Percentiles rank a stretch among this genome's conserved stretches.
phyloP scores from a whole-genome alignment of 2,888 invertebrate species.

The Plebejus melissa region DNA sequence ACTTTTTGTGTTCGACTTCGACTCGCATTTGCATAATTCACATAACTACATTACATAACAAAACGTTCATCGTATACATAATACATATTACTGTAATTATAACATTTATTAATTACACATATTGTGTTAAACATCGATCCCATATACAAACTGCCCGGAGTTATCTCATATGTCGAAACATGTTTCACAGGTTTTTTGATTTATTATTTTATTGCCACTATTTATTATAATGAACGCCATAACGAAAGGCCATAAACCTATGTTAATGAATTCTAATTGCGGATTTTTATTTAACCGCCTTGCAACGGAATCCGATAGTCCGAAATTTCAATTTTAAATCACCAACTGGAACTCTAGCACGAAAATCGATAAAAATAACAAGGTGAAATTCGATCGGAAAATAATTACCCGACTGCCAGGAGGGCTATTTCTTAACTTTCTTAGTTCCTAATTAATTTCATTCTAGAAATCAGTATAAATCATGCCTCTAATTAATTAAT shows the following conservation, averaged over 20 bases:
- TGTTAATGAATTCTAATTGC: constrained; percentile 27
- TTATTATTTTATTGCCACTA: constrained; percentile 25
- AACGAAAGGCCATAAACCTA: constrained; percentile 19
- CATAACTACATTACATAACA: too few relatives aligned
- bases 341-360: neutral
- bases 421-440: neutral
- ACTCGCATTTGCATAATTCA: too few relatives aligned
- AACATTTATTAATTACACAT: neutral
- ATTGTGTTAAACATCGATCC: neutral
- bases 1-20: too few relatives aligned
- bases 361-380: constrained; percentile 18
- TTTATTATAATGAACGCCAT: constrained; percentile 22
- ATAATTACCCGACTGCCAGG: neutral
- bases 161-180: constrained; percentile 2
- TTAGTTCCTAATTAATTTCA: neutral
- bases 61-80: too few relatives aligned
- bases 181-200: constrained; percentile 21
- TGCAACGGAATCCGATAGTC: neutral
- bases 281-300: neutral
- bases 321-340: constrained; percentile 1
- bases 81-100: too few relatives aligned
- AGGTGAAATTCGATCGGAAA: constrained; percentile 4
- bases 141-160: neutral
- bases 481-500: neutral
- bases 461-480: neutral